Percentiles rank a stretch among this genome's conserved stretches.
phyloP scores from a whole-genome alignment of 2,888 invertebrate genomes.

The Drosophila greeni region DNA sequence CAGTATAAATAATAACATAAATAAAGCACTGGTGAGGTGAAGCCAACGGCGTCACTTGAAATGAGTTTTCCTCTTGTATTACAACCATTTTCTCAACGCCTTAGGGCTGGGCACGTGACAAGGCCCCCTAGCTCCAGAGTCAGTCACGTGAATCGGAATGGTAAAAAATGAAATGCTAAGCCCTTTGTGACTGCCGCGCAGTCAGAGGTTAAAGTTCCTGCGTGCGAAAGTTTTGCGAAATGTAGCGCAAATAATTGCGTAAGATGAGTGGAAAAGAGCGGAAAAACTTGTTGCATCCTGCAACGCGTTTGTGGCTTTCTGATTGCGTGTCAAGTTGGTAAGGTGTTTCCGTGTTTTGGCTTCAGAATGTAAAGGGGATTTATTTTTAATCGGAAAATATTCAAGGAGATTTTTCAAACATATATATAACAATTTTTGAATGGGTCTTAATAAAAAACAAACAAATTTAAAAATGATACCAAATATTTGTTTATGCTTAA shows the following conservation, averaged over 20 bases:
- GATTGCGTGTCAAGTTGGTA: conserved; percentile 45
- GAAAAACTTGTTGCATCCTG: conserved; percentile 53
- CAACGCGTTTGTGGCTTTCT: conserved; percentile 24
- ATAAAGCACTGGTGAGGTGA: neutral
- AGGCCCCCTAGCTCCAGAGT: conserved; percentile 25
- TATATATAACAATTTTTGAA: neutral
- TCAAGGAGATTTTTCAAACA: neutral
- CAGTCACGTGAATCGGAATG: conserved; percentile 56
- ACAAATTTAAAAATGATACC: neutral
- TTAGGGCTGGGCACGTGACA: conserved; percentile 52
- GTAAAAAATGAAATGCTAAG: conserved; percentile 26
- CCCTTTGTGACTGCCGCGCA: conserved; percentile 41
- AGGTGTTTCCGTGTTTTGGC: neutral
- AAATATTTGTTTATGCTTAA: neutral
- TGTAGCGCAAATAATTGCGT: conserved; percentile 60
- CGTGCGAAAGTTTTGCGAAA: conserved; percentile 51
- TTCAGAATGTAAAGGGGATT: conserved; percentile 1
- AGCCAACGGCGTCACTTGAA: neutral
- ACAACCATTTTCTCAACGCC: neutral
- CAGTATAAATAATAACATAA: neutral
- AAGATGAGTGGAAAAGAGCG: conserved; percentile 41
- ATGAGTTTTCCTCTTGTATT: neutral
- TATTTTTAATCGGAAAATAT: neutral
- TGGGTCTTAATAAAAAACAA: neutral
- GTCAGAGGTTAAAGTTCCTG: conserved; percentile 55